Evolutionary conservation across 2,888 invertebrate species (phyloP).

Genomic region (Parnassius glacialis): DNA sequence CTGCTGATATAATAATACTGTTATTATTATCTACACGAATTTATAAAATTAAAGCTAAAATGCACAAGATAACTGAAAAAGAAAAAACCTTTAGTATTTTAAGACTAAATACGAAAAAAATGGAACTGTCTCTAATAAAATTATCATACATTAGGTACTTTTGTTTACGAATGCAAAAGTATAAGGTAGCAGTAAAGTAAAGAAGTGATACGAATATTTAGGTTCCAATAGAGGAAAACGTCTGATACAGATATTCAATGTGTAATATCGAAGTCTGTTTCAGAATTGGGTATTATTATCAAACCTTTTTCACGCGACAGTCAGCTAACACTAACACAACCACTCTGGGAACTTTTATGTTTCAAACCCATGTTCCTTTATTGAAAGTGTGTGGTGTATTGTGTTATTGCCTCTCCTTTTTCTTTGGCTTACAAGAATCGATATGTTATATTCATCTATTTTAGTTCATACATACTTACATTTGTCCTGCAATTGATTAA

Average conservation of each 20-base stretch:
- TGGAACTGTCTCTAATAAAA: too few relatives aligned
- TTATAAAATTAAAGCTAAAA: too few relatives aligned
- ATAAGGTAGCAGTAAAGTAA: neutral
- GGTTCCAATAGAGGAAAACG: constrained; percentile 16
- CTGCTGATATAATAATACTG: too few relatives aligned
- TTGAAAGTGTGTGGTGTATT: constrained; percentile 14
- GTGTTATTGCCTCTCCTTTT: constrained; percentile 7
- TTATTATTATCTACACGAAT: too few relatives aligned
- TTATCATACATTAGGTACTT: too few relatives aligned
- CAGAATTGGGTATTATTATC: constrained; percentile 17
- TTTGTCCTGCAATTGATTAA: too few relatives aligned
- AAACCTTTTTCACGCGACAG: constrained; percentile 22
- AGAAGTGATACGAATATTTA: constrained; percentile 8
- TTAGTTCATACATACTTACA: neutral
- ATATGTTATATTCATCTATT: neutral
- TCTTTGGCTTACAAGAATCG: neutral
- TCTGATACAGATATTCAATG: constrained; percentile 15
- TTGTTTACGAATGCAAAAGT: too few relatives aligned
- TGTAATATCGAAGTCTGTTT: constrained; percentile 20
- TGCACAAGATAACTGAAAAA: too few relatives aligned
- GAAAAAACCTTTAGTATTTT: too few relatives aligned
- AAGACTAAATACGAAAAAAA: too few relatives aligned
- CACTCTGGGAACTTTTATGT: constrained; percentile 5
- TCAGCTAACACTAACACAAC: constrained; percentile 14
- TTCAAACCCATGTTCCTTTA: constrained; percentile 16